phyloP scores from a whole-genome alignment of 2,113 vertebrate genomes.

The Rallus limicola region DNA sequence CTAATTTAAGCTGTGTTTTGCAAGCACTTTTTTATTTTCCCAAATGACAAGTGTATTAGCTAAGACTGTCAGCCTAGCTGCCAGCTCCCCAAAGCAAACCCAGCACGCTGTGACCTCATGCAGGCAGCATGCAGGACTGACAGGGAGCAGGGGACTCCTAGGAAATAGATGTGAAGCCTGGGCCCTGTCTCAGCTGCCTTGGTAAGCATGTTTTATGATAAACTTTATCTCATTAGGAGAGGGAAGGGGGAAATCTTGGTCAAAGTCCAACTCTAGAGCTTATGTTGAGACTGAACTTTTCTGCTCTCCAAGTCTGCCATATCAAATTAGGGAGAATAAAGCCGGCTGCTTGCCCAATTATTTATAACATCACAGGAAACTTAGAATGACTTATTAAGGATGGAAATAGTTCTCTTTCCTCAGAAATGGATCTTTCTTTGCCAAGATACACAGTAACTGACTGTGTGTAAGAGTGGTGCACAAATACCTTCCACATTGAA shows the following conservation, averaged over 20 bases:
- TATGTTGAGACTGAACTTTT: conserved; percentile 72
- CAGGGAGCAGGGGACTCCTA: conserved; percentile 21
- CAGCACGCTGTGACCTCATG: conserved; percentile 67
- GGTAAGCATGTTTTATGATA: conserved; percentile 58
- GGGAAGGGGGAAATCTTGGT: conserved; percentile 54
- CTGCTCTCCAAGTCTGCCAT: conserved; percentile 70
- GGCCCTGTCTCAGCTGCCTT: conserved; percentile 48
- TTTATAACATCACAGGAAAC: conserved; percentile 83
- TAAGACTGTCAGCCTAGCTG: conserved; percentile 60
- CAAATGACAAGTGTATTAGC: conserved; percentile 73
- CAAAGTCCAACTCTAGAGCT: conserved; percentile 65
- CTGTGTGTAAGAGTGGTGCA: conserved; percentile 62
- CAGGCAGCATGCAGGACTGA: not conserved
- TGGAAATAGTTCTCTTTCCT: conserved; percentile 78
- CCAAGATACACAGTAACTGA: conserved; percentile 77
- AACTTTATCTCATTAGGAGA: conserved; percentile 68
- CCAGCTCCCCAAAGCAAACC: conserved; percentile 52
- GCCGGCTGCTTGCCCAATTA: conserved; percentile 72
- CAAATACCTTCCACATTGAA: conserved; percentile 59
- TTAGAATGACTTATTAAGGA: conserved; percentile 79
- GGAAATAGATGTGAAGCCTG: conserved; percentile 64
- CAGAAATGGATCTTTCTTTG: conserved; percentile 68
- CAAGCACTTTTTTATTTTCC: conserved; percentile 51
- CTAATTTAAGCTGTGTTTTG: conserved; percentile 68
- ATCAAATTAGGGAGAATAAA: conserved; percentile 81